phyloP scores from a whole-genome alignment of 2,113 vertebrate species.

The Chrysochloris asiatica region DNA sequence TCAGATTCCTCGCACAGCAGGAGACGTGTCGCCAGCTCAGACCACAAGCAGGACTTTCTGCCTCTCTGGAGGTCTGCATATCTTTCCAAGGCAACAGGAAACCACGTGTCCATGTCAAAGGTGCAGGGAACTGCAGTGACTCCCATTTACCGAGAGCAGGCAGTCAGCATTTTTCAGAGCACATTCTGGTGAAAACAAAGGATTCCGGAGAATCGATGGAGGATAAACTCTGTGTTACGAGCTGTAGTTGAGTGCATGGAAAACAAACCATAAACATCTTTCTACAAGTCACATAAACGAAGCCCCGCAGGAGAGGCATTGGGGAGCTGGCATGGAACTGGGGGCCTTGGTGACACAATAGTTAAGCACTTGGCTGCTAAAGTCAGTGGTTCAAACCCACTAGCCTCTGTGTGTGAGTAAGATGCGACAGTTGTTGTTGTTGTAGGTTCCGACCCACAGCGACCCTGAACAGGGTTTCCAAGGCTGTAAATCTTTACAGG shows the following conservation, averaged over 20 bases:
- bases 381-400: no score
- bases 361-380: no score
- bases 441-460: no score
- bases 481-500: no score
- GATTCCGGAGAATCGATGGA: neutral
- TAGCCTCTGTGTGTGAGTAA: no score
- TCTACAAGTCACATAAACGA: neutral
- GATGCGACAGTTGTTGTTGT: no score
- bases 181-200: neutral
- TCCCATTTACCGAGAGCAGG: neutral
- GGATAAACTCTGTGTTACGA: neutral
- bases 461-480: no score
- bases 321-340: neutral
- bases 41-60: neutral
- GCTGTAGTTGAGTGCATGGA: neutral
- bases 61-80: neutral
- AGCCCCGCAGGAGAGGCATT: neutral
- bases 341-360: no score
- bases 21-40: neutral
- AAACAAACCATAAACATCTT: neutral
- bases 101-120: neutral
- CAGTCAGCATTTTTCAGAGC: neutral
- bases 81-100: neutral
- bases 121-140: neutral
- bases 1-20: neutral